Evolutionary conservation across 2,888 invertebrate species (phyloP).

Genomic region (Synanthedon formicaeformis): DNA sequence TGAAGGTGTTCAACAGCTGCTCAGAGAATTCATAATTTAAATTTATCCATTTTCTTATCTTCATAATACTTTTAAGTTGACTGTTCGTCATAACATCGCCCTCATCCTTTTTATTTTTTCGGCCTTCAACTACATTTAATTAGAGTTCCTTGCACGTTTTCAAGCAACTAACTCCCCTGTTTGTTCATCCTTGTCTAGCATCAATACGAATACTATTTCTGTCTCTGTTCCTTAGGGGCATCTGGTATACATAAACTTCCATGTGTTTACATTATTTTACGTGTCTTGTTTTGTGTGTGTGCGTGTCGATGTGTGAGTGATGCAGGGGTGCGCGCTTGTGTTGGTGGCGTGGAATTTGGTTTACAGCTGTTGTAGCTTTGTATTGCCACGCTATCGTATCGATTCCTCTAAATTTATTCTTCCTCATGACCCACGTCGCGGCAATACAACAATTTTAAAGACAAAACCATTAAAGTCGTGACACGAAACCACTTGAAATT

Average conservation of each 20-base stretch:
- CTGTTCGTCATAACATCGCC: constrained; percentile 15
- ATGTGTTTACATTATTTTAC: constrained; percentile 59
- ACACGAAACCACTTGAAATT: constrained; percentile 38
- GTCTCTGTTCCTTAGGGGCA: constrained; percentile 62
- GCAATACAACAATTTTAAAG: constrained; percentile 21
- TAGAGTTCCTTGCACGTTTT: constrained; percentile 58
- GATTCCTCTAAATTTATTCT: constrained; percentile 64
- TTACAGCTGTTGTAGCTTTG: constrained; percentile 66
- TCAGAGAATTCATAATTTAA: too few relatives aligned
- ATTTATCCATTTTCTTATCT: too few relatives aligned
- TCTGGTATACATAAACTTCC: constrained; percentile 67
- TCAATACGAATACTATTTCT: constrained; percentile 29
- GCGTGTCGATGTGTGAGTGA: constrained; percentile 31
- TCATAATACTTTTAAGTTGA: too few relatives aligned
- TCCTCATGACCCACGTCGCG: constrained; percentile 61
- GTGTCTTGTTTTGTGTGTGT: constrained; percentile 13
- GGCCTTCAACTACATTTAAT: constrained; percentile 63
- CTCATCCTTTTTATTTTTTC: constrained; percentile 48
- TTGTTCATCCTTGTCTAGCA: constrained; percentile 38
- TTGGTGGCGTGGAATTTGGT: constrained; percentile 45
- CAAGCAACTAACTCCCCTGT: constrained; percentile 45
- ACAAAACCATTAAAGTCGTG: constrained; percentile 31
- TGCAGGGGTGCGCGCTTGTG: constrained; percentile 57
- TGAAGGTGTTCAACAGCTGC: too few relatives aligned
- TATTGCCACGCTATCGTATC: constrained; percentile 42